These are phyloP conservation scores for Hiodon tergisus DNA, from an alignment of 2,113 vertebrate genomes.

Conservation along the genomic window DNA sequence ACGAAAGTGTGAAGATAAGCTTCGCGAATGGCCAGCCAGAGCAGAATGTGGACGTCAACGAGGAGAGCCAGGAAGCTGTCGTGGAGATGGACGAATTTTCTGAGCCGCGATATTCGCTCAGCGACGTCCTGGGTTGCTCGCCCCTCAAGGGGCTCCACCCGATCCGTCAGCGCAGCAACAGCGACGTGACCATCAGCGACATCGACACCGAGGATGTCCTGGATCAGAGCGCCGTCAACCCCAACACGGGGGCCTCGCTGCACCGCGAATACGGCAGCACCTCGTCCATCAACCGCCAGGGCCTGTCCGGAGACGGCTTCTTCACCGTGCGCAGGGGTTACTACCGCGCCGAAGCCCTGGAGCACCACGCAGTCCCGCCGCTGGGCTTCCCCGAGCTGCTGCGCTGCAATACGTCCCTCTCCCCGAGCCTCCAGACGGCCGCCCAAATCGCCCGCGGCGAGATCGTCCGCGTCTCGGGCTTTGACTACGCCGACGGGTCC, in stretches of 20 bases:
- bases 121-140: slow-evolving; percentile 78
- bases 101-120: slow-evolving; percentile 71
- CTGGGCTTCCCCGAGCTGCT: slow-evolving; percentile 79
- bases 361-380: slow-evolving; percentile 70
- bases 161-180: slow-evolving; percentile 91
- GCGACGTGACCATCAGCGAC: slow-evolving; percentile 94
- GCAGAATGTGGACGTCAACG: slow-evolving; percentile 64
- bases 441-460: slow-evolving; percentile 87
- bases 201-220: slow-evolving; percentile 87
- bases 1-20: slow-evolving; percentile 67
- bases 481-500: slow-evolving; percentile 80
- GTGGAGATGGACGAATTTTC: slow-evolving; percentile 68
- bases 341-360: slow-evolving; percentile 75
- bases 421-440: slow-evolving; percentile 86
- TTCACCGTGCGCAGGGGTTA: slow-evolving; percentile 87
- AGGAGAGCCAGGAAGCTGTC: slow-evolving; percentile 46
- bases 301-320: slow-evolving; percentile 79
- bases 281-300: slow-evolving; percentile 91
- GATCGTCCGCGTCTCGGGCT: slow-evolving; percentile 80
- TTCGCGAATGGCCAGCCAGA: slow-evolving; percentile 80
- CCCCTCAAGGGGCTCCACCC: slow-evolving; percentile 83
- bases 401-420: slow-evolving; percentile 73
- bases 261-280: slow-evolving; percentile 95
- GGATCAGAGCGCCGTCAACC: slow-evolving; percentile 89
- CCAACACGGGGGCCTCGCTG: slow-evolving; percentile 88